Base-by-base conservation (phyloP, 2,113 vertebrate species). In the Python bivittatus region DNA sequence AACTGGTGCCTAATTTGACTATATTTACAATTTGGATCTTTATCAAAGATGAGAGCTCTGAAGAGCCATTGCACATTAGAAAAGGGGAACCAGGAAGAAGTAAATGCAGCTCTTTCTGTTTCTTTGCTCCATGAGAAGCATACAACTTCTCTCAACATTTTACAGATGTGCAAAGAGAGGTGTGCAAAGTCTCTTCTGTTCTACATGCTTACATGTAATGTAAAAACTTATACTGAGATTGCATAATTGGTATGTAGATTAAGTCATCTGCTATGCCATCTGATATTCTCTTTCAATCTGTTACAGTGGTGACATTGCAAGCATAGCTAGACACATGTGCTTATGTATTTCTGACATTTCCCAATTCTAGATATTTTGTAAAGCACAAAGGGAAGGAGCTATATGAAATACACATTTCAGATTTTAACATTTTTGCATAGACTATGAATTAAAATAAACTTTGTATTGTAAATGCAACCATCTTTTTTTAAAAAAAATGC, bases 401-500 rank as follows among this genome's bases (percentile, higher is more conserved):
- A 44, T 48, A 33, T 86, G 12, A 22, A 88, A 8, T 42, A 84
- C 2, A 88, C 11, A 56, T 53, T 53, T 90, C 88, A 93, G 8
- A 57, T 79, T 86, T 91, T 15, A 8, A 79, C n/a, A 95, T 94
- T 93, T 93, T 90, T 94, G 84, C 86, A 57, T 86, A 91, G 94
- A 90, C 44, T 90, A 92, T 68, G 92, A 0, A 0, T 29, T 88
- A 84, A 13, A 48, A 92, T 25, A 44, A 86, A 56, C 83, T 38
- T 33, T 9, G 72, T 79, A 42, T 38, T 38, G 33, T 48, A 89
- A 93, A 88, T 60, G 93, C 56, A 52, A 4, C 23, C 88, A 33
- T 92, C 91, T 42, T 79, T 79, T 79, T 79, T 42, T 22, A 72
- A 92, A 79, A 95, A 92, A 94, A 89, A 84, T 92, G 15, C 23